Conservation (phyloP, 2,888 invertebrate species). For the Nebria salina region DNA sequence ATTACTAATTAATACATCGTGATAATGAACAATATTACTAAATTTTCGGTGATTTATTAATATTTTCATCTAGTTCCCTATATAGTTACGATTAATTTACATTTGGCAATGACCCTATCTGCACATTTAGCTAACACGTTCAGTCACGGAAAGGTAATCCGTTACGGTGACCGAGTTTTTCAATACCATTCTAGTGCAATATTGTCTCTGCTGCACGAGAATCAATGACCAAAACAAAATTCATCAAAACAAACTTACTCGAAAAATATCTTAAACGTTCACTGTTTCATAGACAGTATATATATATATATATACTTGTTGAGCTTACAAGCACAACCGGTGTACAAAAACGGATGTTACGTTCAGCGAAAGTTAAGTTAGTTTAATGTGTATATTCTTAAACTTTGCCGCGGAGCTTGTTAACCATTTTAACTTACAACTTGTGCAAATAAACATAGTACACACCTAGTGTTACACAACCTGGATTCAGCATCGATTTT, state of each 20-base stretch:
- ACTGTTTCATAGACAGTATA: not conserved
- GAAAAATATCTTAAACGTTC: not conserved
- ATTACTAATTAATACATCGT: no score
- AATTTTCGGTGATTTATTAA: not conserved
- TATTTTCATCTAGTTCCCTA: not conserved
- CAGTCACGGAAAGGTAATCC: constrained; percentile 10
- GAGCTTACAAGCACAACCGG: not conserved
- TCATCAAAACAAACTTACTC: not conserved
- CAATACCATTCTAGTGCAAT: not conserved
- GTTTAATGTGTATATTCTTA: not conserved
- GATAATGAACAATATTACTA: no score
- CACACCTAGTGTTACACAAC: not conserved
- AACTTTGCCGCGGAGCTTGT: not conserved
- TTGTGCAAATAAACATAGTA: not conserved
- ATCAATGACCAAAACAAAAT: not conserved
- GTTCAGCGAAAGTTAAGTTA: not conserved
- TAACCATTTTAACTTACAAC: not conserved
- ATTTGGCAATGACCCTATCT: constrained; percentile 35
- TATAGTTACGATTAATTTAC: constrained; percentile 25
- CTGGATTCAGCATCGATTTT: not conserved
- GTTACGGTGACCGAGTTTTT: constrained; percentile 20
- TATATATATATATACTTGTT: not conserved
- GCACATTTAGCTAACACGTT: constrained; percentile 24
- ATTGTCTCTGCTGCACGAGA: not conserved
- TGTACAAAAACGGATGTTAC: not conserved